Evolutionary conservation across 2,888 invertebrate genomes (phyloP).

Genomic region (Pseudeuparius sepicola): DNA sequence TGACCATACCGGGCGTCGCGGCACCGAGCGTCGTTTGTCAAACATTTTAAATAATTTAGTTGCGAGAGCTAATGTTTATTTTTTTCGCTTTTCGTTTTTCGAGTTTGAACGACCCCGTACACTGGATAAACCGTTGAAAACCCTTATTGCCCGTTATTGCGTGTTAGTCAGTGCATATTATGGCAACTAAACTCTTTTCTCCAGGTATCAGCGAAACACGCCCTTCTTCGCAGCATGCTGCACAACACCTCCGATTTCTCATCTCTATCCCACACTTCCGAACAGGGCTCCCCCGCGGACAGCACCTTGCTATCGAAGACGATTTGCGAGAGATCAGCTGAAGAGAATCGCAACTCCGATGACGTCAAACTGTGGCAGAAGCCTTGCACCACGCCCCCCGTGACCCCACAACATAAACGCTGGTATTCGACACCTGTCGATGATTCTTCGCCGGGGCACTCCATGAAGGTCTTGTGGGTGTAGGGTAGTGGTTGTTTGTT

Average conservation of each 20-base stretch:
- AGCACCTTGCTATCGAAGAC: conserved; percentile 12
- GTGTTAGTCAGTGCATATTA: too few species aligned
- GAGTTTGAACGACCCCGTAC: too few species aligned
- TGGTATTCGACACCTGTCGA: conserved; percentile 35
- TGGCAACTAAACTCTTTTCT: too few species aligned
- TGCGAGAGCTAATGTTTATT: too few species aligned
- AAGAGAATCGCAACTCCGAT: conserved; percentile 17
- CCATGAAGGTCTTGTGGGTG: conserved; percentile 34
- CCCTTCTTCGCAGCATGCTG: conserved; percentile 32
- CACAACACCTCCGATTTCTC: conserved; percentile 26
- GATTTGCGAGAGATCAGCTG: not conserved
- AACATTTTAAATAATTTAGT: too few species aligned
- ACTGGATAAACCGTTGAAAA: too few species aligned
- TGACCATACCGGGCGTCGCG: too few species aligned
- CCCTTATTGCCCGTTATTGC: too few species aligned
- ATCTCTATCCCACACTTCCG: conserved; percentile 19
- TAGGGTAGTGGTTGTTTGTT: conserved; percentile 18
- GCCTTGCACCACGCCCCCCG: conserved; percentile 18
- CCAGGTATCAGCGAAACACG: conserved; percentile 30
- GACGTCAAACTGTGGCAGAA: conserved; percentile 34
- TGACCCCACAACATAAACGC: conserved; percentile 29
- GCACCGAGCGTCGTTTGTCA: too few species aligned
- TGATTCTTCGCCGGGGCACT: conserved; percentile 22
- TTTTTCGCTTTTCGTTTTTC: too few species aligned
- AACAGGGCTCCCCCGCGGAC: conserved; percentile 13